phyloP scores from a whole-genome alignment of 2,888 invertebrate genomes.

The Pachycephus smyrnensis region DNA sequence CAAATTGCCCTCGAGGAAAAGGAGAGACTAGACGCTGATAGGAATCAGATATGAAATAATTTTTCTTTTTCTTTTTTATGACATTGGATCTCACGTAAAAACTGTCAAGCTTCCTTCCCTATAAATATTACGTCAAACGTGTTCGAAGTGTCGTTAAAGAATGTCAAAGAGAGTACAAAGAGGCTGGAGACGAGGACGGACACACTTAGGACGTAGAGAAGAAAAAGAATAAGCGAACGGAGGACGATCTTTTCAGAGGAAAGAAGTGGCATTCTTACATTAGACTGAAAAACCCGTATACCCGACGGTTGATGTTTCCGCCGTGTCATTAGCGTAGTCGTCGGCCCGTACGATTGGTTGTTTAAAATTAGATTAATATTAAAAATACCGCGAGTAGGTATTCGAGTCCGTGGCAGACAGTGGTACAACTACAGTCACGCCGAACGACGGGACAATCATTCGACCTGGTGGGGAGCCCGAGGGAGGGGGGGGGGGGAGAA shows the following conservation, averaged over 20 bases:
- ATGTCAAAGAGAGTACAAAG: neutral
- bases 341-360: constrained; percentile 14
- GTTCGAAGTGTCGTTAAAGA: neutral
- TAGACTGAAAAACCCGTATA: neutral
- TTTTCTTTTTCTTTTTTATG: neutral
- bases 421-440: neutral
- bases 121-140: neutral
- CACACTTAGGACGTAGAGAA: neutral
- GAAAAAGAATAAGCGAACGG: neutral
- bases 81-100: neutral
- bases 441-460: neutral
- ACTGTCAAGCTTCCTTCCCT: neutral
- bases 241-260: neutral
- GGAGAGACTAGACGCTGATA: neutral
- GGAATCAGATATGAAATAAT: neutral
- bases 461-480: neutral
- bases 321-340: constrained; percentile 22
- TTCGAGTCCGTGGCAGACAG: constrained; percentile 3
- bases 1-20: neutral
- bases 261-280: neutral
- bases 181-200: neutral
- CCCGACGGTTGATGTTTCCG: constrained; percentile 6
- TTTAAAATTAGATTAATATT: constrained; percentile 30
- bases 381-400: constrained; percentile 27
- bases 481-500: neutral